Evolutionary conservation across 2,888 invertebrate genomes (phyloP).

Genomic region (Parnassius orleans): DNA sequence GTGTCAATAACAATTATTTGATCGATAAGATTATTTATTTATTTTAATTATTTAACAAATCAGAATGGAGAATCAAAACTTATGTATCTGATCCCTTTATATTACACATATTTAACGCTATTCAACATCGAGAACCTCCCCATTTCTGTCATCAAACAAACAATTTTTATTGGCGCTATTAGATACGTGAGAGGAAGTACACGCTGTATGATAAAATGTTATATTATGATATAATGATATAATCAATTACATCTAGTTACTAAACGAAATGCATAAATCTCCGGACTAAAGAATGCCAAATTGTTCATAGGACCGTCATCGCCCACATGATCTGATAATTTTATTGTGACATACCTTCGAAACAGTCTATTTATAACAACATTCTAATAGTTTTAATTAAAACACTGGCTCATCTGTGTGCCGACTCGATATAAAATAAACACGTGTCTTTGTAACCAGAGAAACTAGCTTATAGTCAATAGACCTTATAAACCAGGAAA

Average conservation of each 20-base stretch:
- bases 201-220: no score
- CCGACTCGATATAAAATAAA: not conserved
- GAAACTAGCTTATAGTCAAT: no score
- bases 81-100: not conserved
- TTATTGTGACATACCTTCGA: conserved; percentile 6
- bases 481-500: no score
- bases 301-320: not conserved
- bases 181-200: no score
- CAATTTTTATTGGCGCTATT: conserved; percentile 1
- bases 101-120: not conserved
- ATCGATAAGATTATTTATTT: no score
- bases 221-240: no score
- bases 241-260: no score
- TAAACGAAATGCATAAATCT: no score
- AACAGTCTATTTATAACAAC: conserved; percentile 10
- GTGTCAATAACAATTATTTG: no score
- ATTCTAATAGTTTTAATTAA: conserved; percentile 11
- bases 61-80: no score
- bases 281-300: not conserved
- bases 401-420: not conserved
- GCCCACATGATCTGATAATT: conserved; percentile 7
- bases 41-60: no score
- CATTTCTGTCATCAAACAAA: not conserved
- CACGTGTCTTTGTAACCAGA: no score
- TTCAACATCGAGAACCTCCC: not conserved